Evolutionary conservation across 1,140 invertebrate genomes (phyloP).

Genomic region (Laodelphax striatellus): DNA sequence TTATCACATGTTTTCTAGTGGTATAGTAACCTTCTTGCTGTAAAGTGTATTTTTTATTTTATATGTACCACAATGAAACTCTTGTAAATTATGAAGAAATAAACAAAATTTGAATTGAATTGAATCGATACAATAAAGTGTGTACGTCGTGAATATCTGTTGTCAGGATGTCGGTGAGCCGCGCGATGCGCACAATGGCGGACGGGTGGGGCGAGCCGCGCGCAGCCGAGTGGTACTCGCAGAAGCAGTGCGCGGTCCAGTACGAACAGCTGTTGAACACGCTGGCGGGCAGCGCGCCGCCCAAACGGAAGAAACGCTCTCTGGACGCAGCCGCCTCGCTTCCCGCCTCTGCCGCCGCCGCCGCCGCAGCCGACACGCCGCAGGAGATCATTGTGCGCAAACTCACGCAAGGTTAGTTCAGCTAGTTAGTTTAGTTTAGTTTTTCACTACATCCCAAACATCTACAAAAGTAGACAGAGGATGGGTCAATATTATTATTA

Average conservation of each 20-base stretch:
- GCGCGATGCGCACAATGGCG: constrained; percentile 55
- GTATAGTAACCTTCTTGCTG: too few relatives aligned
- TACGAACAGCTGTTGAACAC: constrained; percentile 74
- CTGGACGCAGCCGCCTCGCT: constrained; percentile 12
- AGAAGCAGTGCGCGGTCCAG: constrained; percentile 83
- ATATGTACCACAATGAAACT: too few relatives aligned
- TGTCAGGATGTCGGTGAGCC: constrained; percentile 67
- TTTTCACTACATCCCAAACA: too few relatives aligned
- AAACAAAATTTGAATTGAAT: too few relatives aligned
- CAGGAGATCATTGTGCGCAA: constrained; percentile 67
- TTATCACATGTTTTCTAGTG: too few relatives aligned
- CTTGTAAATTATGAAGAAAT: too few relatives aligned
- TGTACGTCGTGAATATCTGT: too few relatives aligned
- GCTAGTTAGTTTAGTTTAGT: not conserved
- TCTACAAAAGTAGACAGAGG: not conserved
- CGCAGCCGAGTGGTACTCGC: constrained; percentile 72
- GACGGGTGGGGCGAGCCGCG: constrained; percentile 40
- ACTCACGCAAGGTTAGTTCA: constrained; percentile 38
- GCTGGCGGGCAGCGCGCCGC: constrained; percentile 41
- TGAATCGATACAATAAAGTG: too few relatives aligned
- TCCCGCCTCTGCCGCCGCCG: constrained; percentile 33
- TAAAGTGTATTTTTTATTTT: too few relatives aligned
- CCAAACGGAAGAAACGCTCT: constrained; percentile 72
- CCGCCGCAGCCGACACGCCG: constrained; percentile 49
- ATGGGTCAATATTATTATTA: too few relatives aligned